These are phyloP conservation scores for Gila orcuttii DNA, from an alignment of 2,113 vertebrate genomes.

Conservation along the genomic window DNA sequence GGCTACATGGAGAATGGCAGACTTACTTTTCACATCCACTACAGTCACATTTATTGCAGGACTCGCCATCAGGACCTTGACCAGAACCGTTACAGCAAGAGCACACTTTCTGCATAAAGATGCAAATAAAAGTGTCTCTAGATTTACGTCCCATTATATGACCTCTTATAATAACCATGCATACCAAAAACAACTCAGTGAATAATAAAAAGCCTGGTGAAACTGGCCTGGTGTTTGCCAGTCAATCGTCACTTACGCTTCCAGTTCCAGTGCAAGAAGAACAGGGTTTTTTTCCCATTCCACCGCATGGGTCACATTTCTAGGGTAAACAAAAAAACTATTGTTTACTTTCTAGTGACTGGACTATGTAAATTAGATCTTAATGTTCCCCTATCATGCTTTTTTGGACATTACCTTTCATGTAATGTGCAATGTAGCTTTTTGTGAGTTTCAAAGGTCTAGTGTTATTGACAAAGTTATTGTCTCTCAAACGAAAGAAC, in stretches of 20 bases:
- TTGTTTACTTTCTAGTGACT: not conserved
- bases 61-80: slow-evolving; percentile 48
- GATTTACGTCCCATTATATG: not conserved
- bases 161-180: not conserved
- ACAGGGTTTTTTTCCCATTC: slow-evolving; percentile 73
- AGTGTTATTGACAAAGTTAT: too few relatives aligned
- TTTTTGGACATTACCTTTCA: too few relatives aligned
- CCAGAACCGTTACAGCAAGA: slow-evolving; percentile 75
- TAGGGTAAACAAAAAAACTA: slow-evolving; percentile 40
- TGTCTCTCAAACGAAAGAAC: too few relatives aligned
- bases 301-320: slow-evolving; percentile 74
- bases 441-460: too few relatives aligned
- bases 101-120: slow-evolving; percentile 73
- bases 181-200: not conserved
- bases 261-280: slow-evolving; percentile 71
- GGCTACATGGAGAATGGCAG: not conserved
- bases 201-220: not conserved
- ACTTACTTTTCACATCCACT: slow-evolving; percentile 73
- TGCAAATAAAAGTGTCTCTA: not conserved
- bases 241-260: slow-evolving; percentile 69
- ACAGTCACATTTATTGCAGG: slow-evolving; percentile 64
- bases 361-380: not conserved
- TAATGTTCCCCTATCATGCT: too few relatives aligned
- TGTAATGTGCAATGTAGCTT: too few relatives aligned
- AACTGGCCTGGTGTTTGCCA: not conserved